A percentile compares a stretch with the other conserved stretches of the same genome.
Conservation (phyloP, 2,113 vertebrate species). For the Lanius ludovicianus region DNA sequence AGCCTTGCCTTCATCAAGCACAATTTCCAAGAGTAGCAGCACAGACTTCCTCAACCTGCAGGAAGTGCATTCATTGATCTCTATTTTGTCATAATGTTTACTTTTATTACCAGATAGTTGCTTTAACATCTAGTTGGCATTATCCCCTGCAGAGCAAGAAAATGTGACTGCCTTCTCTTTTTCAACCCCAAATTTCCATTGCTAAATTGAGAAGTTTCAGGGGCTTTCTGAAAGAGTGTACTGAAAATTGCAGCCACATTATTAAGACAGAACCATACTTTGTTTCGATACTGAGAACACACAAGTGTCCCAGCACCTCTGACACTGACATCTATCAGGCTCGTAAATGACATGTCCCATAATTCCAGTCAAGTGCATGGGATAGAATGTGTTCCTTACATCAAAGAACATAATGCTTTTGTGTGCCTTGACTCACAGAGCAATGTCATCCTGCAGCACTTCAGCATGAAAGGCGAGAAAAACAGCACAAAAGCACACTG, state of each 20-base stretch:
- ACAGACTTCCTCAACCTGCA: neutral
- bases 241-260: conserved; percentile 9
- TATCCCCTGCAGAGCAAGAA: neutral
- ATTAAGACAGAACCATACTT: neutral
- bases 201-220: neutral
- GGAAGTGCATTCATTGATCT: neutral
- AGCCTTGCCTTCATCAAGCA: neutral
- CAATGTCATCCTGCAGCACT: neutral
- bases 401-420: conserved; percentile 10
- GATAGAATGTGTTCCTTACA: conserved; percentile 53
- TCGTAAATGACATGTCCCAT: neutral
- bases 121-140: neutral
- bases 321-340: neutral
- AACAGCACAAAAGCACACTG: neutral
- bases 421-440: conserved; percentile 5
- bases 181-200: neutral
- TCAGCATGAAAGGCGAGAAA: neutral
- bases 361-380: conserved; percentile 36
- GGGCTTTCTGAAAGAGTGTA: neutral
- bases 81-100: neutral
- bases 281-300: neutral
- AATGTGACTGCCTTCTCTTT: neutral
- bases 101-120: neutral
- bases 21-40: neutral
- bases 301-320: conserved; percentile 28